Percentiles rank a stretch among this genome's conserved stretches.
Conservation (phyloP, 2,888 invertebrate genomes). For the Watsonalla cultraria region DNA sequence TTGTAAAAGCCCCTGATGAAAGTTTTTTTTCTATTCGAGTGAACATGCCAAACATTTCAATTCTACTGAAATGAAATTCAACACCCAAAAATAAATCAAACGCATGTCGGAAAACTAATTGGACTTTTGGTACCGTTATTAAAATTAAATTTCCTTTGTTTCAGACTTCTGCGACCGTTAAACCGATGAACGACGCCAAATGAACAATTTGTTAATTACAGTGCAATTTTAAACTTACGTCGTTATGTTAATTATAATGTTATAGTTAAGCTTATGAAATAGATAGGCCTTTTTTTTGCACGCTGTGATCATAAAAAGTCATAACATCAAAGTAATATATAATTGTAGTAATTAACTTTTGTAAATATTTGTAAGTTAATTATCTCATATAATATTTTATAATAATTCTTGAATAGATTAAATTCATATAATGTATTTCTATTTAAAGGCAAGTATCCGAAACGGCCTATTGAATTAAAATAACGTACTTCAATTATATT, state of each 20-base stretch:
- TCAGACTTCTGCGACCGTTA: background rate
- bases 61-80: background rate
- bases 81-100: background rate
- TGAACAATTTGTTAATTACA: background rate
- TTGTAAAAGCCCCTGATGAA: too few relatives aligned
- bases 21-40: too few relatives aligned
- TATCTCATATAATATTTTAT: background rate
- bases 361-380: background rate
- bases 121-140: background rate
- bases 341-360: background rate
- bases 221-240: background rate
- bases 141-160: background rate
- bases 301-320: slow-evolving; percentile 24
- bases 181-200: background rate
- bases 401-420: background rate
- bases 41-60: background rate
- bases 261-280: slow-evolving; percentile 1
- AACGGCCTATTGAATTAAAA: slow-evolving; percentile 44
- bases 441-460: slow-evolving; percentile 51
- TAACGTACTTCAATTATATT: slow-evolving; percentile 3
- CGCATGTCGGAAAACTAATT: too few relatives aligned
- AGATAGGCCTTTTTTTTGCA: slow-evolving; percentile 22
- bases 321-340: slow-evolving; percentile 1
- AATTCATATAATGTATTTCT: background rate
- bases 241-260: background rate